These are phyloP conservation scores for Brachionichthys hirsutus DNA, from an alignment of 2,113 vertebrate species.

Conservation along the genomic window DNA sequence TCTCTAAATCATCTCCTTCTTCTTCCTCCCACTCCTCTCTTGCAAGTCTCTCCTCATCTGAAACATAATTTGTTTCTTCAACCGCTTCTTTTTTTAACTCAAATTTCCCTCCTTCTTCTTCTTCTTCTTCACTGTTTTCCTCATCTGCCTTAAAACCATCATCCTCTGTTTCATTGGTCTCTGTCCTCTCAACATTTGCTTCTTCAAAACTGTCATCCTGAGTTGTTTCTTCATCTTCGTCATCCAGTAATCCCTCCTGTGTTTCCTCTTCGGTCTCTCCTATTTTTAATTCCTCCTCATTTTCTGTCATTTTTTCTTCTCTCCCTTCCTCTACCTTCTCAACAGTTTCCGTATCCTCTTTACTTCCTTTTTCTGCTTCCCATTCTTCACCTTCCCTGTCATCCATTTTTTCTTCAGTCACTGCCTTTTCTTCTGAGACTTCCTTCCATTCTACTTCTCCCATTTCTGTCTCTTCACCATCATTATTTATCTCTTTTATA, in stretches of 20 bases:
- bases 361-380: constrained; percentile 6
- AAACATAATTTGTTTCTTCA: constrained; percentile 4
- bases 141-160: not conserved
- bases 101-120: not conserved
- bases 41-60: not conserved
- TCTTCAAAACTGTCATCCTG: constrained; percentile 20
- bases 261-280: constrained; percentile 4
- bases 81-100: not conserved
- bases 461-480: not conserved
- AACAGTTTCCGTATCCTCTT: no score
- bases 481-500: constrained; percentile 12
- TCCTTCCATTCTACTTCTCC: constrained; percentile 5
- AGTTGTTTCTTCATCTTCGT: constrained; percentile 8
- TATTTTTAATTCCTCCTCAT: constrained; percentile 6
- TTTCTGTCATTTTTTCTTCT: constrained; percentile 3
- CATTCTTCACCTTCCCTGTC: not conserved
- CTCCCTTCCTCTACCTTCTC: not conserved
- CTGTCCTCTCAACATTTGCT: constrained; percentile 26
- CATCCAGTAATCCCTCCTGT: constrained; percentile 14
- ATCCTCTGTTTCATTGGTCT: constrained; percentile 14
- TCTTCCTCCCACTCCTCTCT: not conserved
- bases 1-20: not conserved
- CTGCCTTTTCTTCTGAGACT: not conserved
- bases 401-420: not conserved
- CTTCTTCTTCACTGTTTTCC: not conserved